Evolutionary conservation across 2,888 invertebrate species (phyloP).

Genomic region (Unio pictorum): DNA sequence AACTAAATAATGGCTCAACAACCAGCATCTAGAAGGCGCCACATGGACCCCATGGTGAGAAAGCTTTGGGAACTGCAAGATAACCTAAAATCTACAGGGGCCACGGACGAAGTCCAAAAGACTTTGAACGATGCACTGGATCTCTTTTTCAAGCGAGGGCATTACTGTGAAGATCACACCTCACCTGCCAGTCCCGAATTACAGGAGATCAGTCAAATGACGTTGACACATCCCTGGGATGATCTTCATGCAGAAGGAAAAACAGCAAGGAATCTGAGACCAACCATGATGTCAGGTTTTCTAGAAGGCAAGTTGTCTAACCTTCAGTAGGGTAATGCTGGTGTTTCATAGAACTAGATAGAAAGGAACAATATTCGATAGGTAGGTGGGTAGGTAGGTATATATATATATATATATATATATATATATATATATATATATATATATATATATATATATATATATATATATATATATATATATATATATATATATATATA

Average conservation of each 20-base stretch:
- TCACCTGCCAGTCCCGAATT: conserved; percentile 19
- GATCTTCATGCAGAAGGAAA: conserved; percentile 24
- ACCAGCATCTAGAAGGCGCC: no score
- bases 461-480: no score
- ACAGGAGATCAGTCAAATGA: conserved; percentile 10
- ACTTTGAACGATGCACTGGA: conserved; percentile 2
- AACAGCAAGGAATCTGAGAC: conserved; percentile 16
- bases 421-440: no score
- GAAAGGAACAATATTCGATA: no score
- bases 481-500: no score
- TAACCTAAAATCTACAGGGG: background rate
- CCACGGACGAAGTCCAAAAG: background rate
- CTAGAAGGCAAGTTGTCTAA: conserved; percentile 23
- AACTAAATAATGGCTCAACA: no score
- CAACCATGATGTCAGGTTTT: conserved; percentile 24
- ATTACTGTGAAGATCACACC: conserved; percentile 23
- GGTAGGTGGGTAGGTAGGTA: no score
- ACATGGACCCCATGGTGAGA: background rate
- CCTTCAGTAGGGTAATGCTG: no score
- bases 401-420: no score
- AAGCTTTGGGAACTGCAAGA: conserved; percentile 1
- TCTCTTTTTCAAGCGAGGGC: conserved; percentile 1
- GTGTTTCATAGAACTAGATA: no score
- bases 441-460: no score
- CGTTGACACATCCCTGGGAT: conserved; percentile 20